Evolutionary conservation across 2,888 invertebrate genomes (phyloP), one percentile per base, ranked within the genome.

Genomic region (Deilephila elpenor): DNA sequence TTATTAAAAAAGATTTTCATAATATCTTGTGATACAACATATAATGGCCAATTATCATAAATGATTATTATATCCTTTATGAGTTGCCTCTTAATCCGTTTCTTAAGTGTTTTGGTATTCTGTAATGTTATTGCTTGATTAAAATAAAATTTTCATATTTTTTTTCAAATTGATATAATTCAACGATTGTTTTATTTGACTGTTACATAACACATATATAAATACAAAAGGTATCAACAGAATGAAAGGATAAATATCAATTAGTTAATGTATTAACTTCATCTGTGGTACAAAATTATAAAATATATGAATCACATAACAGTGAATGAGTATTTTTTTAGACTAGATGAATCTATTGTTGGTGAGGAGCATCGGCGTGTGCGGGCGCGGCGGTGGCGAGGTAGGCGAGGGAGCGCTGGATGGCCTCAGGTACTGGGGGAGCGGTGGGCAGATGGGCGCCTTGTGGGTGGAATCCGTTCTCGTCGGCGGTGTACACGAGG

Each of bases 401-500:
- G 86, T 95, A 96, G 56, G 95, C 96, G 71, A 97, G 89, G 29
- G 97, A 95, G 74, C 95, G 95, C 83, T 96, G 96, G 81, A 97
- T 97, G 76, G 96, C 95, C 74, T 95, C 96, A 34, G 97, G 97
- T 75, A 97, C 96, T 79, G 97, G 97, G 59, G 97, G 97, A 11
- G 96, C 95, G 14, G 96, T 96, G 51, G 96, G 96, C n/a, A 96
- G 86, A 81, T 96, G 96, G 14, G 93, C 95, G 4, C 96, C 96
- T 80, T 91, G 95, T 0, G 96, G 96, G 84, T 96, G 96, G 94
- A 95, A 96, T 32, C 97, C 97, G 80, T 96, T 96, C 86, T 97
- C 97, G 79, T 97, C 97, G 77, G 97, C 96, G 60, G 95, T 93
- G 89, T 97, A 97, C 0, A 95, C 95, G 77, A 97, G 84, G 77